A percentile compares a stretch with the other conserved stretches of the same genome.
Evolutionary conservation across 30 jellyfish, hydroid and myxozoan genomes (phyloP).

Genomic region (Nemopilema nomurai): DNA sequence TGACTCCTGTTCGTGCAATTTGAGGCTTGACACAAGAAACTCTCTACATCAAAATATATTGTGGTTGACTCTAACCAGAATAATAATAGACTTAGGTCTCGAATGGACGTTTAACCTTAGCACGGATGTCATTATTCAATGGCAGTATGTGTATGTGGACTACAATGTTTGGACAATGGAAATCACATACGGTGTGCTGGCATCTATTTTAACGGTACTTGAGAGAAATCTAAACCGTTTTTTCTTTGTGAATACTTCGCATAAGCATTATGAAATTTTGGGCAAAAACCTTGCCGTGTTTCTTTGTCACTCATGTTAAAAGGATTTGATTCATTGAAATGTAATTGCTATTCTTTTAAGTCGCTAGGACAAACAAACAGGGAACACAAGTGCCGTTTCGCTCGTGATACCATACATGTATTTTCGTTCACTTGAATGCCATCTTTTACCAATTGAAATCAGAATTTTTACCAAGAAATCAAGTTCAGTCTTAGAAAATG

Average conservation of each 20-base stretch:
- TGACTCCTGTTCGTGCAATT: background rate
- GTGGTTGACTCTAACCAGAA: background rate
- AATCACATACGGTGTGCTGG: background rate
- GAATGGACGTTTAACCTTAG: background rate
- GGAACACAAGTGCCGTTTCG: too few species aligned
- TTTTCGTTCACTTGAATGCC: too few species aligned
- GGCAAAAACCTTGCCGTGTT: background rate
- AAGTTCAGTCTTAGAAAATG: too few species aligned
- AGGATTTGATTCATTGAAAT: background rate
- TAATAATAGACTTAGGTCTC: background rate
- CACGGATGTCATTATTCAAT: background rate
- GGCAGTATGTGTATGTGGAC: background rate
- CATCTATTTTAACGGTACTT: too few species aligned
- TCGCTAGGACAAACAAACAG: background rate
- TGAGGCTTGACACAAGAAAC: background rate
- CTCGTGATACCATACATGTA: too few species aligned
- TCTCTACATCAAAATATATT: background rate
- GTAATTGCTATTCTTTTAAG: background rate
- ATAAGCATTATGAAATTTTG: background rate
- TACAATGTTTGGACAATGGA: background rate
- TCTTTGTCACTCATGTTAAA: background rate
- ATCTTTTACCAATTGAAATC: too few species aligned
- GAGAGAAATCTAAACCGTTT: too few species aligned
- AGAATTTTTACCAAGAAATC: too few species aligned
- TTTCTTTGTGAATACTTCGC: too few species aligned